These are phyloP conservation scores for Danio tinwini DNA, from an alignment of 2,797 vertebrate genomes.

Conservation along the genomic window DNA sequence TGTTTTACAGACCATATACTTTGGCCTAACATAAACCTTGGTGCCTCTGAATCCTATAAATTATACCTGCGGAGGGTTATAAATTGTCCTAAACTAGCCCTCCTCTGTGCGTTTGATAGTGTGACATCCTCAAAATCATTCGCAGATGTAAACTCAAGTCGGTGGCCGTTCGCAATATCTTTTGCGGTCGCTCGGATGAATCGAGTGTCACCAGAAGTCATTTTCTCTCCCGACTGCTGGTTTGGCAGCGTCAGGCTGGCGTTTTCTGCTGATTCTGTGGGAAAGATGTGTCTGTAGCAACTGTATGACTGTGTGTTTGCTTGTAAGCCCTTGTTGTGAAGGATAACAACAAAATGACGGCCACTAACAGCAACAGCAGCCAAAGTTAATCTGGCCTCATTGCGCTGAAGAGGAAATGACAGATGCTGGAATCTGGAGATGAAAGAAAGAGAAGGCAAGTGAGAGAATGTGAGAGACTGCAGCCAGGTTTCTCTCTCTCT, in stretches of 20 bases:
- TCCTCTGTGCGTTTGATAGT: conserved; percentile 32
- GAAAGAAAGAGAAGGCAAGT: conserved; percentile 23
- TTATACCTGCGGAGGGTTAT: conserved; percentile 40
- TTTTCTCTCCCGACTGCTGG: conserved; percentile 68
- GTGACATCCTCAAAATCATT: conserved; percentile 54
- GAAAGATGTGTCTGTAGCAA: conserved; percentile 66
- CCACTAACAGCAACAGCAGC: conserved; percentile 69
- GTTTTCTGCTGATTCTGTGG: conserved; percentile 71
- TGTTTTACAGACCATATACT: conserved; percentile 43
- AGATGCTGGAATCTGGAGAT: conserved; percentile 70
- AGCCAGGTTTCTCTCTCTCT: conserved; percentile 63
- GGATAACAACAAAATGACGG: conserved; percentile 62
- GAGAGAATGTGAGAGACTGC: conserved; percentile 29
- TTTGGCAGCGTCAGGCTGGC: conserved; percentile 61
- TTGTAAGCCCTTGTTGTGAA: conserved; percentile 66
- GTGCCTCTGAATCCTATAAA: conserved; percentile 38
- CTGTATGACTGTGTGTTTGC: conserved; percentile 49
- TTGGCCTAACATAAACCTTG: conserved; percentile 45
- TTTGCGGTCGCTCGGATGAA: conserved; percentile 50
- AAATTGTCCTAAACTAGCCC: conserved; percentile 35
- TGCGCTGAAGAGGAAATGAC: conserved; percentile 68
- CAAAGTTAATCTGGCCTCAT: conserved; percentile 69
- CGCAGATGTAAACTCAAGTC: conserved; percentile 51
- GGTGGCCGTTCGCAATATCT: conserved; percentile 37
- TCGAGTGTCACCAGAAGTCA: conserved; percentile 66